A percentile compares a stretch with the other conserved stretches of the same genome.
phyloP scores from a whole-genome alignment of 2,888 invertebrate genomes.

The Alcis repandata region DNA sequence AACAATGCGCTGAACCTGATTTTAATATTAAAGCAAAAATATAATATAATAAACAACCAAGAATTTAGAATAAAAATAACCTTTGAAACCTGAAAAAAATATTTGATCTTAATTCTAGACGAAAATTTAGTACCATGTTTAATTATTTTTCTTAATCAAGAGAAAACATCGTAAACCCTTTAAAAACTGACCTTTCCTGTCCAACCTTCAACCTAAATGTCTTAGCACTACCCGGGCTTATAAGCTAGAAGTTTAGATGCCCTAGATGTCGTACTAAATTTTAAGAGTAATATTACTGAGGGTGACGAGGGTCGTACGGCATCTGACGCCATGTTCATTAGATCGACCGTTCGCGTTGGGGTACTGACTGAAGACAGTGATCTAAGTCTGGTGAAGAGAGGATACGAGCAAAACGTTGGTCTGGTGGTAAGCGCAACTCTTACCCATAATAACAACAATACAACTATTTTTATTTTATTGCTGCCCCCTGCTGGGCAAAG shows the following conservation, averaged over 20 bases:
- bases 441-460: no score
- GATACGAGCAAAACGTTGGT: not conserved
- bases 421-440: not conserved
- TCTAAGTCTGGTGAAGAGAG: not conserved
- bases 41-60: no score
- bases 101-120: no score
- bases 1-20: no score
- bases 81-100: no score
- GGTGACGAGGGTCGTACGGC: constrained; percentile 27
- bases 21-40: no score
- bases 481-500: no score
- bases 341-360: constrained; percentile 13
- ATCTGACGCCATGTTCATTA: constrained; percentile 29
- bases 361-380: constrained; percentile 11
- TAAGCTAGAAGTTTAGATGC: not conserved
- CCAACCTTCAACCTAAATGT: not conserved
- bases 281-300: not conserved
- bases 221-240: not conserved
- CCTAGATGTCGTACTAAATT: not conserved
- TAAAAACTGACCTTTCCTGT: not conserved
- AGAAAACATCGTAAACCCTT: not conserved
- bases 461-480: no score
- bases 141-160: no score
- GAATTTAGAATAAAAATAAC: no score
- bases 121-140: no score